phyloP scores from a whole-genome alignment of 2,888 invertebrate genomes.

The Nowickia ferox region DNA sequence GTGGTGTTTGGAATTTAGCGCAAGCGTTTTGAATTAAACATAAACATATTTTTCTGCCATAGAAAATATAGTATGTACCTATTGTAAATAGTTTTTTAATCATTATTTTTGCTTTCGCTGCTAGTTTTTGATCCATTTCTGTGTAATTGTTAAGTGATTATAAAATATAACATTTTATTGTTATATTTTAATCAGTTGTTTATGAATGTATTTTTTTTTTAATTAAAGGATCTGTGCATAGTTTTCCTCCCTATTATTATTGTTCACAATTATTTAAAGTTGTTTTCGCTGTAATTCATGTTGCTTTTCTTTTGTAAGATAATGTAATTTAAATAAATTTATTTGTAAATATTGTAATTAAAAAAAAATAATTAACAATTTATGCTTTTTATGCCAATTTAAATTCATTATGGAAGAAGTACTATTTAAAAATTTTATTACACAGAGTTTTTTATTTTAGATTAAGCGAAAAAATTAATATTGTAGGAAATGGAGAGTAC shows the following conservation, averaged over 20 bases:
- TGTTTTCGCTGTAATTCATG: conserved; percentile 42
- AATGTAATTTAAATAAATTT: background rate
- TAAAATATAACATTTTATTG: no score
- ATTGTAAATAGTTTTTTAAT: background rate
- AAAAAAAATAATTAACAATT: background rate
- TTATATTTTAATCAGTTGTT: no score
- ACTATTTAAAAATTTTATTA: conserved; percentile 1
- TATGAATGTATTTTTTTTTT: conserved; percentile 7
- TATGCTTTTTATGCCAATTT: background rate
- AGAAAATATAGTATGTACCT: no score
- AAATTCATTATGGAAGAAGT: background rate
- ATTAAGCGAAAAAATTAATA: no score
- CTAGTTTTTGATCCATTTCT: conserved; percentile 1
- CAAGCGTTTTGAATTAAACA: conserved; percentile 7
- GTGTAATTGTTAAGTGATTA: conserved; percentile 53
- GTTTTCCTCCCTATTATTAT: background rate
- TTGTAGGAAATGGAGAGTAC: no score
- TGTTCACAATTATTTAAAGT: conserved; percentile 19
- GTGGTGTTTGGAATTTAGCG: conserved; percentile 16
- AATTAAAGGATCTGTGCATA: conserved; percentile 13
- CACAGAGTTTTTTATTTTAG: background rate
- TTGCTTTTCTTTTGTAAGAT: background rate
- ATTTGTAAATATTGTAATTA: background rate
- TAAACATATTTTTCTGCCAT: no score
- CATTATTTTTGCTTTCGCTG: background rate